A percentile compares a stretch with the other conserved stretches of the same genome.
Evolutionary conservation across 2,113 vertebrate genomes (phyloP).

Genomic region (Oryzias melastigma): DNA sequence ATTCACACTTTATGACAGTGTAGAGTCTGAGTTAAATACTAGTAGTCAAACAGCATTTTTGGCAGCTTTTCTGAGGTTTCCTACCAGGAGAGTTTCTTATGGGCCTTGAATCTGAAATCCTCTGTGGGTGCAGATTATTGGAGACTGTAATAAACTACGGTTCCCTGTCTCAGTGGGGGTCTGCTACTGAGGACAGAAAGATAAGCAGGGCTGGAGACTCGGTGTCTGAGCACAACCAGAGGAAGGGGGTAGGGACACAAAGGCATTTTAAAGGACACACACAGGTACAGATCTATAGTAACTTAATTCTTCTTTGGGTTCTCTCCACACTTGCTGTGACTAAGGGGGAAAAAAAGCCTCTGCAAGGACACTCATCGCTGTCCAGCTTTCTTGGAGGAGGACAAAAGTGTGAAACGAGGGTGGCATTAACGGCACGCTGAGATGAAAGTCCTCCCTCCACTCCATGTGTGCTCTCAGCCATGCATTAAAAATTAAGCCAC

Average conservation of each 20-base stretch:
- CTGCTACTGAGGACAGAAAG: slow-evolving; percentile 62
- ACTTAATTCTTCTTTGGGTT: slow-evolving; percentile 52
- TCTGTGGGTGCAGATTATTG: slow-evolving; percentile 59
- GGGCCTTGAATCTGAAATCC: slow-evolving; percentile 33
- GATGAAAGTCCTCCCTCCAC: slow-evolving; percentile 16
- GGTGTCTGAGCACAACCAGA: slow-evolving; percentile 54
- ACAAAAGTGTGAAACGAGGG: slow-evolving; percentile 5
- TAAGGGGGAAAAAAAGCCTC: not conserved
- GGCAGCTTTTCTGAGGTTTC: slow-evolving; percentile 10
- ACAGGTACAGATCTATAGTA: slow-evolving; percentile 46
- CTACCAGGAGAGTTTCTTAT: not conserved
- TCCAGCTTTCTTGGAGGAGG: slow-evolving; percentile 6
- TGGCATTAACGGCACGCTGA: slow-evolving; percentile 10
- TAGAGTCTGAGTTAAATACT: not conserved
- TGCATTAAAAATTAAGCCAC: slow-evolving; percentile 39
- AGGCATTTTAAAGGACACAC: slow-evolving; percentile 60
- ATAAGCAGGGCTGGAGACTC: slow-evolving; percentile 67
- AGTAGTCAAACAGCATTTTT: not conserved
- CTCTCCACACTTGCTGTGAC: slow-evolving; percentile 30
- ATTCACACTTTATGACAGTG: not conserved
- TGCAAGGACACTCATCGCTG: slow-evolving; percentile 14
- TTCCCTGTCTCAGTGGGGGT: slow-evolving; percentile 62
- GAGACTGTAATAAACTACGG: slow-evolving; percentile 67
- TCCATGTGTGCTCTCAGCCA: slow-evolving; percentile 15
- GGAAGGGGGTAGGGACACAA: slow-evolving; percentile 37